A percentile compares a stretch with the other conserved stretches of the same genome.
These are phyloP conservation scores for Penaeus chinensis DNA, from an alignment of 1,140 invertebrate genomes.

Conservation along the genomic window DNA sequence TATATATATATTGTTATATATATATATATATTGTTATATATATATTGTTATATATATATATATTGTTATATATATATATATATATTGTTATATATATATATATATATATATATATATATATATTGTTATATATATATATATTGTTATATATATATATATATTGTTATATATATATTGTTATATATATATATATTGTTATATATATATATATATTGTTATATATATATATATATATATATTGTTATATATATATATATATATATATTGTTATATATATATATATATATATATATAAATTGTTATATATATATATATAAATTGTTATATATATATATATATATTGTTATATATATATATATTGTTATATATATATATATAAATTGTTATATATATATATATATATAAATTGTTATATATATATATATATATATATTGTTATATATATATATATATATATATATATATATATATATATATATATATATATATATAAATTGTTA, in stretches of 20 bases:
- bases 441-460: too few species aligned
- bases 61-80: not conserved
- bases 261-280: too few species aligned
- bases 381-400: too few species aligned
- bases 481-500: not conserved
- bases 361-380: too few species aligned
- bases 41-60: not conserved
- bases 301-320: too few species aligned
- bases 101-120: not conserved
- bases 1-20: constrained; percentile 13
- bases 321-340: too few species aligned
- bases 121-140: too few species aligned
- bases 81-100: not conserved
- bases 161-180: not conserved
- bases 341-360: too few species aligned
- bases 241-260: too few species aligned
- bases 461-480: too few species aligned
- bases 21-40: not conserved
- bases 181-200: not conserved
- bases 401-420: too few species aligned
- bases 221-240: not conserved
- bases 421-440: not conserved
- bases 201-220: not conserved
- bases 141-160: not conserved
- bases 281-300: too few species aligned